Percentiles rank a stretch among this genome's conserved stretches.
Evolutionary conservation across 64 coral and sea anemone genomes (phyloP).

Genomic region (Anthopleura sola): DNA sequence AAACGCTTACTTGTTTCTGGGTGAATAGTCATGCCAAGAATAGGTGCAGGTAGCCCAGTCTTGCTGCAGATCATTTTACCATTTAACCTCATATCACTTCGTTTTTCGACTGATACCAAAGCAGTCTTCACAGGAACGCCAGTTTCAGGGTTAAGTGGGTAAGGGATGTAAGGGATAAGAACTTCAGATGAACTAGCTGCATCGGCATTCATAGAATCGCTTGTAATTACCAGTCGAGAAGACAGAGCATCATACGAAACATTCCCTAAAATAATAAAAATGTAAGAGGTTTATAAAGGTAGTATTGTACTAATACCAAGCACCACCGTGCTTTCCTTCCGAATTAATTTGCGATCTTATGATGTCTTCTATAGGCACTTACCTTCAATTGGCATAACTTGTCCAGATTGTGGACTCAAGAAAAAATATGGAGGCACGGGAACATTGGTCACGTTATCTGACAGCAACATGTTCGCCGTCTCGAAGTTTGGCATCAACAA

Average conservation of each 20-base stretch:
- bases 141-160: slow-evolving; percentile 89
- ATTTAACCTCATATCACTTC: slow-evolving; percentile 78
- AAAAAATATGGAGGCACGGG: slow-evolving; percentile 88
- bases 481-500: slow-evolving; percentile 70
- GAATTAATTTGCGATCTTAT: neutral
- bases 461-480: slow-evolving; percentile 84
- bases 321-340: neutral
- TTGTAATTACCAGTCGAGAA: slow-evolving; percentile 81
- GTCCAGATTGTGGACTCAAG: slow-evolving; percentile 71
- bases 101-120: slow-evolving; percentile 63
- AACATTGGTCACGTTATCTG: slow-evolving; percentile 88
- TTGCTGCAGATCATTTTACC: slow-evolving; percentile 77
- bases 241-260: slow-evolving; percentile 81
- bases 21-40: slow-evolving; percentile 97
- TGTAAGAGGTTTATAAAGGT: neutral
- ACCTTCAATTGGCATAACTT: slow-evolving; percentile 96
- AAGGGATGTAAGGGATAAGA: slow-evolving; percentile 89
- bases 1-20: slow-evolving; percentile 48
- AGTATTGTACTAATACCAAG: neutral
- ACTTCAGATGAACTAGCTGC: slow-evolving; percentile 66
- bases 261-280: slow-evolving; percentile 56
- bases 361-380: neutral
- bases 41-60: slow-evolving; percentile 88
- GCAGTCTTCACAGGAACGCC: slow-evolving; percentile 70
- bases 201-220: slow-evolving; percentile 84